Evolutionary conservation across 2,888 invertebrate genomes (phyloP).

Genomic region (Zaprionus obscuricornis): DNA sequence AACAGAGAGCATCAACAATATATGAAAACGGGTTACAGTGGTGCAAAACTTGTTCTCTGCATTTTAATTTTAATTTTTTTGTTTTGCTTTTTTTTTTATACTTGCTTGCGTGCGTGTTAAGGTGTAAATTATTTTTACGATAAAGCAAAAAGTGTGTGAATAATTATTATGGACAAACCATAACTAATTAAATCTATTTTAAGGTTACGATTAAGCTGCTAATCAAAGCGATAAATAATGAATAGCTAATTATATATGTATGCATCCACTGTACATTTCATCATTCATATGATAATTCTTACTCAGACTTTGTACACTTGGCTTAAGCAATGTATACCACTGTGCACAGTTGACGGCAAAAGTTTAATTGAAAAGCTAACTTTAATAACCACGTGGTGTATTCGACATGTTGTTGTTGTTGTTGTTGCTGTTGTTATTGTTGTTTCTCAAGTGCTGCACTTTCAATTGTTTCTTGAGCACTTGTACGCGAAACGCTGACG

Average conservation of each 20-base stretch:
- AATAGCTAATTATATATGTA: no score
- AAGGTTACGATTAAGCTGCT: neutral
- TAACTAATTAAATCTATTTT: neutral
- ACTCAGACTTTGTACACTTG: conserved; percentile 3
- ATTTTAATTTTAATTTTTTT: no score
- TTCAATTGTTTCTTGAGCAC: conserved; percentile 63
- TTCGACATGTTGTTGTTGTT: conserved; percentile 5
- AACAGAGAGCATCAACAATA: conserved; percentile 13
- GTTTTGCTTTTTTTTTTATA: no score
- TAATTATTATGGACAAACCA: no score
- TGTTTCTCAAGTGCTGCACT: conserved; percentile 43
- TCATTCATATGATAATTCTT: no score
- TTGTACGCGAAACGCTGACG: conserved; percentile 42
- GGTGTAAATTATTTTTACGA: conserved; percentile 10
- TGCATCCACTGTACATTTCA: no score
- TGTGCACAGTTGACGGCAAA: conserved; percentile 45
- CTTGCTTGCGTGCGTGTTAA: no score
- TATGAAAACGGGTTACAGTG: conserved; percentile 43
- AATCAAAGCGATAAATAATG: neutral
- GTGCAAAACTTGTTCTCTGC: conserved; percentile 12
- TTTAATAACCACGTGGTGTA: conserved; percentile 71
- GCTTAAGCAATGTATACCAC: conserved; percentile 25
- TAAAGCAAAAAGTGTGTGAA: neutral
- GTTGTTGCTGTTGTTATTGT: conserved; percentile 13
- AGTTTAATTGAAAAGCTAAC: conserved; percentile 71